These are phyloP conservation scores for Alosa sapidissima DNA, from an alignment of 2,797 vertebrate genomes.

Conservation along the genomic window DNA sequence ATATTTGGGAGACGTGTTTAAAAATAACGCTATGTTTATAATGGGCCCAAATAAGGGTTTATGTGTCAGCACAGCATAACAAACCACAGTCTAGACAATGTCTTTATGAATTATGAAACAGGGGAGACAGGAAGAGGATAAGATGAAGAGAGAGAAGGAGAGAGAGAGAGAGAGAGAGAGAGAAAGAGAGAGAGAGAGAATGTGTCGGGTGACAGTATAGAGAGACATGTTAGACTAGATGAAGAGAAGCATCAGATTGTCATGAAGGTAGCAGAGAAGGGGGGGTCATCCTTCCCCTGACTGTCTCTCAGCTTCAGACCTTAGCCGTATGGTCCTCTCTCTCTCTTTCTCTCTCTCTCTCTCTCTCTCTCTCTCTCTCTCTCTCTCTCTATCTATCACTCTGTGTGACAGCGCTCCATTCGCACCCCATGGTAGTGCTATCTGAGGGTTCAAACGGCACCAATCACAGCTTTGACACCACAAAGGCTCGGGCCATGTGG, in stretches of 20 bases:
- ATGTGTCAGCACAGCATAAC: not conserved
- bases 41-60: not conserved
- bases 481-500: slow-evolving; percentile 5
- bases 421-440: not conserved
- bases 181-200: not conserved
- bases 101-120: slow-evolving; percentile 56
- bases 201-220: not conserved
- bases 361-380: not conserved
- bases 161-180: slow-evolving; percentile 46
- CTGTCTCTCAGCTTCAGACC: slow-evolving; percentile 11
- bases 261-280: not conserved
- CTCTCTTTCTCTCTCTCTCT: not conserved
- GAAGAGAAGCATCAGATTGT: slow-evolving; percentile 13
- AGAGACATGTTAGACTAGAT: slow-evolving; percentile 15
- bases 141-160: slow-evolving; percentile 43
- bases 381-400: slow-evolving; percentile 13
- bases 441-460: slow-evolving; percentile 15
- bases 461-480: slow-evolving; percentile 22
- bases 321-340: not conserved
- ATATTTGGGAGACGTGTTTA: not conserved
- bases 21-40: not conserved
- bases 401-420: slow-evolving; percentile 2
- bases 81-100: slow-evolving; percentile 21
- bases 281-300: slow-evolving; percentile 26
- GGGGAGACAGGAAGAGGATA: slow-evolving; percentile 42